Conservation (phyloP, 2,113 vertebrate species). For the Equus quagga region DNA sequence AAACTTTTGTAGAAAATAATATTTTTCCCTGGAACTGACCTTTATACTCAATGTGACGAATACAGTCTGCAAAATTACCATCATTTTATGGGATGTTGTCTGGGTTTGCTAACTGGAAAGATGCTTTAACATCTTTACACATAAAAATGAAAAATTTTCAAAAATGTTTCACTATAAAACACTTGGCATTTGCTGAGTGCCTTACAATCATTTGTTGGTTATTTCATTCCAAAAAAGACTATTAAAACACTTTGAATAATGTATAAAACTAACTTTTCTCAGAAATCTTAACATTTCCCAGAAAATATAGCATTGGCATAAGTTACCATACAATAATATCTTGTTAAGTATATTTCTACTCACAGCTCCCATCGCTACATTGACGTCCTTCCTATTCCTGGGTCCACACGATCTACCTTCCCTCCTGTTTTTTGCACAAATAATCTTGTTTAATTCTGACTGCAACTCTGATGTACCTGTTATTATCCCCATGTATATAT, state of each 20-base stretch:
- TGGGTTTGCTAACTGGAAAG: conserved; percentile 44
- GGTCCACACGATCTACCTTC: background rate
- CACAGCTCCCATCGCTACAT: background rate
- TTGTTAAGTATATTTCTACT: background rate
- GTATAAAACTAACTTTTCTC: conserved; percentile 32
- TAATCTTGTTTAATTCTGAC: background rate
- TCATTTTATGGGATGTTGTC: conserved; percentile 43
- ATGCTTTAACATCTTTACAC: conserved; percentile 58
- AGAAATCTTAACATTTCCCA: conserved; percentile 26
- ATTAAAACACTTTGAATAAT: conserved; percentile 57
- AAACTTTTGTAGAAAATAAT: conserved; percentile 2
- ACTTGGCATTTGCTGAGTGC: conserved; percentile 57
- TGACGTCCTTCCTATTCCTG: background rate
- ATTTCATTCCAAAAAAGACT: conserved; percentile 33
- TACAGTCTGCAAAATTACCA: conserved; percentile 14
- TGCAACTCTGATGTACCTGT: background rate
- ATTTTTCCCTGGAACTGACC: conserved; percentile 45
- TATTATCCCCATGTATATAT: background rate
- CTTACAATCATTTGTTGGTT: conserved; percentile 48
- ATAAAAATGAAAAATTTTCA: conserved; percentile 68
- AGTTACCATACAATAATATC: background rate
- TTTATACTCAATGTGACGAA: conserved; percentile 39
- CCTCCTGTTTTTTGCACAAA: background rate
- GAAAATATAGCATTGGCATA: background rate
- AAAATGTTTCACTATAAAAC: conserved; percentile 63